Base-by-base conservation (phyloP, 2,888 invertebrate genomes). In the Polymixis flavicincta region DNA sequence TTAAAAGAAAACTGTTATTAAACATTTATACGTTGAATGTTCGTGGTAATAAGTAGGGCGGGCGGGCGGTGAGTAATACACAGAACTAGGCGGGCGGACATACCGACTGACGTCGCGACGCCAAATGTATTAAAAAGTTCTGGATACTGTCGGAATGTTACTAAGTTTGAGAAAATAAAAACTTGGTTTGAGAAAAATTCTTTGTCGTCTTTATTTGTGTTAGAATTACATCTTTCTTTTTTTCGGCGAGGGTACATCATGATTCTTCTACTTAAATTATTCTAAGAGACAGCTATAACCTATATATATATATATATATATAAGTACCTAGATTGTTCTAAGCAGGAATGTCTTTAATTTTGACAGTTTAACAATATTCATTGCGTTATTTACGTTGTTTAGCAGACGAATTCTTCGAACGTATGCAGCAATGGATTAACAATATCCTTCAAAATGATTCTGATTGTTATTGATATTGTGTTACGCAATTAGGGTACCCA, bases 61-160 rank as follows among this genome's bases (percentile, higher is more conserved):
- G 65, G 52, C 57, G 48, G 50, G 37, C 22, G 59, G 63, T 84
- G 84, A 84, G 52, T 82, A 71, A 79, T 74, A 69, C 64, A 60
- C 14, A 54, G 68, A 63, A 37, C 32, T 70, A 71, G 85, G 76
- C 74, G 85, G 80, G 83, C 70, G 77, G 86, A 65, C 74, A 70
- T n/a, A 48, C 52, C n/a, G n/a, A n/a, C n/a, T n/a, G 74, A 60
- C 67, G 75, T 60, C 71, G 48, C 55, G 52, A 80, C 63, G 45
- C 61, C 52, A 11, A 70, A 19, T 52, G 57, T 42, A 71, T 71
- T 71, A 72, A 61, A 78, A 80, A 57, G 37, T 71, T 76, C 42
- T 32, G 9, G 13, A 19, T 0, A 25, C 7, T 45, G 11, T 3
- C 2, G 25, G 32, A 55, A 63, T 52, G 14, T 71, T n/a, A n/a